Evolutionary conservation across 2,888 invertebrate genomes (phyloP), one percentile per base, ranked within the genome.

Genomic region (Stenodera caucasica): DNA sequence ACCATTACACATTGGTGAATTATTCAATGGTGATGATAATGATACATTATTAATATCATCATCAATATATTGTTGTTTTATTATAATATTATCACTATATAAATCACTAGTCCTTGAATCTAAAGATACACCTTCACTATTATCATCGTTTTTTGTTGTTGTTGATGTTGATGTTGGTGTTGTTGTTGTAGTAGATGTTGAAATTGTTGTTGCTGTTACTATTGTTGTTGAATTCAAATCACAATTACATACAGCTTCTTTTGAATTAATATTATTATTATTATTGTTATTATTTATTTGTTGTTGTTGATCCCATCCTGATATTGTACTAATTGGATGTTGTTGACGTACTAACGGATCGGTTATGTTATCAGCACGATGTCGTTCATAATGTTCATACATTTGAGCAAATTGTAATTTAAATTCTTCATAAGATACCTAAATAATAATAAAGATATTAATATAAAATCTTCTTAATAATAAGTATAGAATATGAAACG

Each of bases 391-490:
- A 77, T 94, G 94, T 77, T 95, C 95, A 78, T 96, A 96, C 94
- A 97, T 96, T 82, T 96, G 95, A 32, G 96, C 94, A 82, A 98
- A 97, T 80, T 98, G 97, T 6, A 96, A 86, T 77, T 96, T 95
- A 81, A 98, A 98, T 80, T 98, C 98, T 83, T 98, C 98, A 80
- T 97, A 97, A 0, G 98, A 96, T 8, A 98, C 94, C 94, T 94
- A 75, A 7, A 79, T 1, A 69, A 50, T n/a, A n/a, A n/a, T n/a
- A n/a, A n/a, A n/a, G n/a, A n/a, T n/a, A n/a, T n/a, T n/a, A n/a
- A n/a, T n/a, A n/a, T n/a, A n/a, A n/a, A n/a, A n/a, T n/a, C n/a
- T n/a, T n/a, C n/a, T n/a, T n/a, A n/a, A n/a, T n/a, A n/a, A n/a
- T n/a, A n/a, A n/a, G n/a, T n/a, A n/a, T n/a, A n/a, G n/a, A n/a